These are phyloP conservation scores for Lumbricus terrestris DNA, from an alignment of 2,888 invertebrate species.

Conservation along the genomic window DNA sequence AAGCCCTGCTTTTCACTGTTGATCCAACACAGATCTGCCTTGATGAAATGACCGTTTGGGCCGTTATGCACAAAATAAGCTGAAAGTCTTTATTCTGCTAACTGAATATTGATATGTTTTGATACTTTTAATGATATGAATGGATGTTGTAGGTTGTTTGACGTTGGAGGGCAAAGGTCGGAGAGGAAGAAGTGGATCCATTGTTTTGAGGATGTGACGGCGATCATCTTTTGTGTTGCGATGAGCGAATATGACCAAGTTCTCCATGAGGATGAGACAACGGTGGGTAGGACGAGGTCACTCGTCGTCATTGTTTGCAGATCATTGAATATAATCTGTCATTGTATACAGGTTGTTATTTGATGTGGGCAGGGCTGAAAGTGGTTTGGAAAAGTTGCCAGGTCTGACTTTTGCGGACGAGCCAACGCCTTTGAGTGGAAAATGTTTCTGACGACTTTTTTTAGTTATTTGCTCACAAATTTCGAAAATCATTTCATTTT, in stretches of 20 bases:
- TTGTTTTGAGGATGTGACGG: constrained; percentile 97
- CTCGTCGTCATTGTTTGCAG: neutral
- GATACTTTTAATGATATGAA: neutral
- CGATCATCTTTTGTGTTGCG: constrained; percentile 99
- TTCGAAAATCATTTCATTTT: too few species aligned
- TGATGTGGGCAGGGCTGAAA: too few species aligned
- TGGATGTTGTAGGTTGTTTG: constrained; percentile 95
- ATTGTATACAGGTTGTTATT: too few species aligned
- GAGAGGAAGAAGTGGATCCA: constrained; percentile 99
- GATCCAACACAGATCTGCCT: too few species aligned
- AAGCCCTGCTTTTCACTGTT: too few species aligned
- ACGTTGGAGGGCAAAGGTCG: constrained; percentile 90
- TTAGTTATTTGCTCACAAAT: too few species aligned
- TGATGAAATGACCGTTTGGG: too few species aligned
- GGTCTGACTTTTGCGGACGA: too few species aligned
- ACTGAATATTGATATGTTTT: neutral
- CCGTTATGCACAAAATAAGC: too few species aligned
- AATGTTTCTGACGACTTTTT: too few species aligned
- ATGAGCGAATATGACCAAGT: constrained; percentile 99
- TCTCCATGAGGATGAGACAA: constrained; percentile 98
- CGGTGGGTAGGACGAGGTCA: constrained; percentile 72
- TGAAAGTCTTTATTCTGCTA: neutral
- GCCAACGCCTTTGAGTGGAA: too few species aligned
- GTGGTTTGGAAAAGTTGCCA: too few species aligned
- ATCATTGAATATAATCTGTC: neutral